phyloP scores from a whole-genome alignment of 2,113 vertebrate species.

The Psophia crepitans region DNA sequence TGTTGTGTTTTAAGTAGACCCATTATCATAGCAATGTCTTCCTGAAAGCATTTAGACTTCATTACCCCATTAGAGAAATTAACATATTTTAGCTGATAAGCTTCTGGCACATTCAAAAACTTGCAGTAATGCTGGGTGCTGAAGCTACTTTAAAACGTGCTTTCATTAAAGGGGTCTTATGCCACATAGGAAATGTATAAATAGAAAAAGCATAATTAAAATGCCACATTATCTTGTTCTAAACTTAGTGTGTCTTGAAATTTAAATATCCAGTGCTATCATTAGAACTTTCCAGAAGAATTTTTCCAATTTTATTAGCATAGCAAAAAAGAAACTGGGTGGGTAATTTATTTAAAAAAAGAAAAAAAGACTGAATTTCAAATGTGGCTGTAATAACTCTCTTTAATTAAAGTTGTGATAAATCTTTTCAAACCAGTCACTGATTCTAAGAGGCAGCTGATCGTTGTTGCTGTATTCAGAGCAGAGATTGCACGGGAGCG shows the following conservation, averaged over 20 bases:
- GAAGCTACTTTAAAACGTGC: constrained; percentile 16
- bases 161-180: constrained; percentile 51
- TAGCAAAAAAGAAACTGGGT: background rate
- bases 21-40: constrained; percentile 68
- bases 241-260: constrained; percentile 49
- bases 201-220: constrained; percentile 57
- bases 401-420: background rate
- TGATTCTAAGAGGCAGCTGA: background rate
- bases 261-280: constrained; percentile 32
- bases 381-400: background rate
- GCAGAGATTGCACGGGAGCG: background rate
- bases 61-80: constrained; percentile 71
- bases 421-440: background rate
- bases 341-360: background rate
- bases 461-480: background rate
- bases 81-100: constrained; percentile 72
- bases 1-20: constrained; percentile 67
- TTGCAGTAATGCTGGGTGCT: background rate
- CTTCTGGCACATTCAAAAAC: constrained; percentile 37
- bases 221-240: constrained; percentile 30
- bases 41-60: constrained; percentile 71
- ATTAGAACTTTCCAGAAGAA: background rate
- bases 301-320: background rate
- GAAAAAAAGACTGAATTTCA: background rate
- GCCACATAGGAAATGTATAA: constrained; percentile 45